Conservation (phyloP, 2,113 vertebrate species). For the Cyphomyrus discorhynchus region DNA sequence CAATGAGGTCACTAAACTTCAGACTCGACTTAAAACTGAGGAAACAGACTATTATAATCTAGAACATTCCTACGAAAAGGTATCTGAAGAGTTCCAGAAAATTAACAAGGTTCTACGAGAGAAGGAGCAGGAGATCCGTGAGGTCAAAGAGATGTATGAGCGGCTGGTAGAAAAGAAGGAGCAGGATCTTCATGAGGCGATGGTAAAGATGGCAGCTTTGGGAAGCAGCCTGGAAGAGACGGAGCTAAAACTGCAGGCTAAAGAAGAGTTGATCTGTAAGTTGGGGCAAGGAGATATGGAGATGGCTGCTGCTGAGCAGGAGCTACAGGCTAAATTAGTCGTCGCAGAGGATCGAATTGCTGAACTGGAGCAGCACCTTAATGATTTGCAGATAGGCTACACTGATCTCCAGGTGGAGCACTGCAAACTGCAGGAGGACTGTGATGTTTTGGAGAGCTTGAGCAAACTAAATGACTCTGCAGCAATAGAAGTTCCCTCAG, state of each 20-base stretch:
- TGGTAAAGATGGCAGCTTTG: conserved; percentile 76
- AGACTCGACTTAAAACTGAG: conserved; percentile 64
- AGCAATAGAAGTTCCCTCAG: conserved; percentile 20
- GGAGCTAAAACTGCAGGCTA: conserved; percentile 70
- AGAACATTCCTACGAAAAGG: conserved; percentile 71
- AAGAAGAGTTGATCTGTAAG: conserved; percentile 72
- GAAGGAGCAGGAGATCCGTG: conserved; percentile 80
- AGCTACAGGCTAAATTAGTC: conserved; percentile 55
- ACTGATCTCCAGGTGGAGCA: conserved; percentile 53
- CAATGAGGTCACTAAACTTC: conserved; percentile 71
- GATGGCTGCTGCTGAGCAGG: conserved; percentile 53
- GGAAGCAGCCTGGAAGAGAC: conserved; percentile 81
- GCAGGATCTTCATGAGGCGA: conserved; percentile 75
- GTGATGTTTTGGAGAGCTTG: conserved; percentile 39
- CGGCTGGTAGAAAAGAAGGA: conserved; percentile 76
- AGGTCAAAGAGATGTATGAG: conserved; percentile 74
- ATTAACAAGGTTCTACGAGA: conserved; percentile 70
- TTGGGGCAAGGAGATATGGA: conserved; percentile 47
- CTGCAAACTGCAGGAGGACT: conserved; percentile 43
- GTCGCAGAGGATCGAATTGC: conserved; percentile 59
- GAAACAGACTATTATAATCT: conserved; percentile 75
- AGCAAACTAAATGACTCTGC: conserved; percentile 40
- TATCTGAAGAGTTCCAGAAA: conserved; percentile 71
- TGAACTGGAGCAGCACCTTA: conserved; percentile 59
- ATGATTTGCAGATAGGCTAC: conserved; percentile 56